phyloP scores from a whole-genome alignment of 1,140 invertebrate genomes.

The Lanistes nyassanus region DNA sequence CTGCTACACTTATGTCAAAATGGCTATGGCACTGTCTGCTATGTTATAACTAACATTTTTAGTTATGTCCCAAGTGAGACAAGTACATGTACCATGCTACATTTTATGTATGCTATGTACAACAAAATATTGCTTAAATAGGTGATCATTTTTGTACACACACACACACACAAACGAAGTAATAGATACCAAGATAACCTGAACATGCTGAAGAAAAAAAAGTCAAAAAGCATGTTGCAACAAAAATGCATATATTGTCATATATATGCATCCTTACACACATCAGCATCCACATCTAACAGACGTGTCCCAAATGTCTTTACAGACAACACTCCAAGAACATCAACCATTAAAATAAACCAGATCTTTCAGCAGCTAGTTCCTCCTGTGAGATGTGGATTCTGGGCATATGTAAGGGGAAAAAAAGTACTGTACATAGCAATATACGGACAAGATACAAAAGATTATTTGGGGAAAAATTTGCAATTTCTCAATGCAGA shows the following conservation, averaged over 20 bases:
- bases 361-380: too few relatives aligned
- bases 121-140: not conserved
- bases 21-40: too few relatives aligned
- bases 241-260: too few relatives aligned
- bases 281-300: too few relatives aligned
- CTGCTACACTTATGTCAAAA: too few relatives aligned
- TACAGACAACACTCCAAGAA: too few relatives aligned
- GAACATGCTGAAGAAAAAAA: not conserved
- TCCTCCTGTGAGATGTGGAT: slow-evolving; percentile 10
- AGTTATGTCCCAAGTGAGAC: too few relatives aligned
- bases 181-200: not conserved
- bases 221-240: not conserved
- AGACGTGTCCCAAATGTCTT: too few relatives aligned
- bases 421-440: slow-evolving; percentile 10
- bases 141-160: too few relatives aligned
- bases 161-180: not conserved
- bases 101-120: not conserved
- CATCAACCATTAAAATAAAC: too few relatives aligned
- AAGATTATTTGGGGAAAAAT: not conserved
- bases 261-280: too few relatives aligned
- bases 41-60: too few relatives aligned
- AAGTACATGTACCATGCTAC: not conserved
- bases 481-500: not conserved
- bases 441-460: not conserved
- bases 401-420: not conserved